Conservation (phyloP, 1,140 invertebrate genomes). For the Lucilia cuprina region DNA sequence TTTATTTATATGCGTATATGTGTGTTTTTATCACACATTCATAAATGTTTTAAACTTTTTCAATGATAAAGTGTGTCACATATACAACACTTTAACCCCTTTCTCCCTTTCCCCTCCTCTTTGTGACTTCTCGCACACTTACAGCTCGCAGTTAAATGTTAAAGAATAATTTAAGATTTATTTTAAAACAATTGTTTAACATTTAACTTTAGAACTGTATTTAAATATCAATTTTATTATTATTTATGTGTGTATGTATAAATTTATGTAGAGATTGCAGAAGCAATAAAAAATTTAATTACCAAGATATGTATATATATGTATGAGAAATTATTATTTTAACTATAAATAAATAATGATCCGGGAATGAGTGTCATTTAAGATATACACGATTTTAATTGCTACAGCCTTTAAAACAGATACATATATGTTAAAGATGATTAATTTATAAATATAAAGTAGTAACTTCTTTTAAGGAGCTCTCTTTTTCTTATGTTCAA, state of each 20-base stretch:
- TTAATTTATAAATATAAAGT: too few relatives aligned
- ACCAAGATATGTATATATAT: neutral
- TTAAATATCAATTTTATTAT: neutral
- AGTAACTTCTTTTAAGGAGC: too few relatives aligned
- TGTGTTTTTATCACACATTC: neutral
- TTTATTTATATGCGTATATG: neutral
- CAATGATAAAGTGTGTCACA: neutral
- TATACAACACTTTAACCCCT: neutral
- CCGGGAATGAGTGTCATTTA: too few relatives aligned
- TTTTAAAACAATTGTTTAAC: neutral
- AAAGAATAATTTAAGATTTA: neutral
- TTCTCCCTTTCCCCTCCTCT: neutral
- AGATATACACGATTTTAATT: too few relatives aligned
- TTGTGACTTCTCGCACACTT: neutral
- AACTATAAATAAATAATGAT: too few relatives aligned
- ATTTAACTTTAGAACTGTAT: neutral
- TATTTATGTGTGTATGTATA: neutral
- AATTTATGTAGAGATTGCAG: neutral
- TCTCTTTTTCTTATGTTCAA: too few relatives aligned
- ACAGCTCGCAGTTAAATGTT: neutral
- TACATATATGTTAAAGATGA: too few relatives aligned
- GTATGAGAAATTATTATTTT: neutral
- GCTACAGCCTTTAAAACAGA: too few relatives aligned
- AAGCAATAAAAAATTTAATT: constrained; percentile 5
- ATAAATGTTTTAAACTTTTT: constrained; percentile 12